Conservation (phyloP, 1,140 invertebrate genomes). For the Neelides sp. region DNA sequence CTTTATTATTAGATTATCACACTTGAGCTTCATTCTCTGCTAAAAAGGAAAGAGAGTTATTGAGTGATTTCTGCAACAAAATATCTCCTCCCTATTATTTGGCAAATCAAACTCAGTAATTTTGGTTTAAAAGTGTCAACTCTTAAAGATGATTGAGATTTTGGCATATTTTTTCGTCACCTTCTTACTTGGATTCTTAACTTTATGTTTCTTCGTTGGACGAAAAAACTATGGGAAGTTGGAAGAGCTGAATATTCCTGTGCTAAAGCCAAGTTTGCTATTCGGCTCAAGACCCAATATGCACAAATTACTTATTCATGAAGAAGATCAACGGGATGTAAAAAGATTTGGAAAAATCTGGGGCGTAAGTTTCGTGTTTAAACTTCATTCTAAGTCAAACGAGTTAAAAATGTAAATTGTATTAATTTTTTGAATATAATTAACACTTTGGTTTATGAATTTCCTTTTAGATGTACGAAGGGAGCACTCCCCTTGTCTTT, state of each 20-base stretch:
- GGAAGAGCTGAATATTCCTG: conserved; percentile 10
- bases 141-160: no score
- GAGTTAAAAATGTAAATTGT: neutral
- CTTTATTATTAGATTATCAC: no score
- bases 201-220: no score
- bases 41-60: no score
- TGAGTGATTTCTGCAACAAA: no score
- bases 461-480: conserved; percentile 14
- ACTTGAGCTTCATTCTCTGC: no score
- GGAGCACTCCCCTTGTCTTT: conserved; percentile 16
- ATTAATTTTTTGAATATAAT: neutral
- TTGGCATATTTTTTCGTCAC: no score
- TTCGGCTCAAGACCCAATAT: conserved; percentile 10
- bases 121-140: no score
- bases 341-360: conserved; percentile 19
- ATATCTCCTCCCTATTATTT: no score
- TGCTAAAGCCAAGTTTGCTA: conserved; percentile 18
- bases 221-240: conserved; percentile 18
- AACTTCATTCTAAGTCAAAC: neutral
- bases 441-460: neutral
- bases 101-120: no score
- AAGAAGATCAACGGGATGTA: conserved; percentile 10
- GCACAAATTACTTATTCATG: conserved; percentile 11
- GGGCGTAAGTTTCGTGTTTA: conserved; percentile 15
- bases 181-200: no score